These are phyloP conservation scores for Alouatta palliata DNA, from an alignment of 2,113 vertebrate species.

Conservation along the genomic window DNA sequence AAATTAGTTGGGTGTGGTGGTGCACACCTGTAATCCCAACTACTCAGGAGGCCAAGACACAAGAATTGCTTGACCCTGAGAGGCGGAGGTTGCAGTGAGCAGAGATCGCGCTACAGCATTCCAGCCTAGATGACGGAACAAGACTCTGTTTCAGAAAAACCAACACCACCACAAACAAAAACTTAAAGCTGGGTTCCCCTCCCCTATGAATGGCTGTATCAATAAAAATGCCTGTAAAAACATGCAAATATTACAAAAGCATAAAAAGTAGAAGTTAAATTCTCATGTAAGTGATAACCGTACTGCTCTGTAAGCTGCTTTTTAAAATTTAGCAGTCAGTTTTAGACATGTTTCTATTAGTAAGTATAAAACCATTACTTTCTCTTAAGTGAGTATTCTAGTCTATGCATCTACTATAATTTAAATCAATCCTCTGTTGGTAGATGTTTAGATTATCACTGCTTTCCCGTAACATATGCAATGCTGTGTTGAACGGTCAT, in stretches of 20 bases:
- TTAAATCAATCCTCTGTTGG: neutral
- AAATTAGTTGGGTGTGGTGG: too few species aligned
- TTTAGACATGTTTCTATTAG: neutral
- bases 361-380: neutral
- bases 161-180: neutral
- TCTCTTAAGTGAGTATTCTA: neutral
- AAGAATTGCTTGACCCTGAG: too few species aligned
- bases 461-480: neutral
- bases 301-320: neutral
- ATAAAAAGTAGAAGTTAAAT: conserved; percentile 23
- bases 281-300: neutral
- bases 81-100: too few species aligned
- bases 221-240: neutral
- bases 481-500: neutral
- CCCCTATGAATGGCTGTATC: neutral
- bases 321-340: neutral
- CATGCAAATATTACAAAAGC: neutral
- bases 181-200: neutral
- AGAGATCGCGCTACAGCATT: too few species aligned
- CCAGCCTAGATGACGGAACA: too few species aligned
- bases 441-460: neutral
- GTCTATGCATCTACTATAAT: neutral
- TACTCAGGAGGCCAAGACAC: too few species aligned
- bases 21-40: too few species aligned
- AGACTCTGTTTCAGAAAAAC: too few species aligned